These are phyloP conservation scores for Muntiacus muntjak DNA, from an alignment of 2,113 vertebrate species.

Conservation along the genomic window DNA sequence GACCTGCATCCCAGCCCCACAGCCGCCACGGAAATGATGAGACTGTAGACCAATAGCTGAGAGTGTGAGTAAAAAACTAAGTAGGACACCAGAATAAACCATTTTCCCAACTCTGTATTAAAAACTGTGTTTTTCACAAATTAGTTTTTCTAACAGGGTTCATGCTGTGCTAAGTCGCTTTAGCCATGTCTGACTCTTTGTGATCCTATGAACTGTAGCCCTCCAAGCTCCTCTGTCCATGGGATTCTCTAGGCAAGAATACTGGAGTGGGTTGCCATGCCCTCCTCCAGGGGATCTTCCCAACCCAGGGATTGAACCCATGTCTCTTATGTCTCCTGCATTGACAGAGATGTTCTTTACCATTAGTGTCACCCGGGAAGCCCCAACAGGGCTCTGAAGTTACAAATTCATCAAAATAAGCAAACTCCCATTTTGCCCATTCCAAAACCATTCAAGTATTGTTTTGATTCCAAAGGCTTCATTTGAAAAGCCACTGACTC, in stretches of 20 bases:
- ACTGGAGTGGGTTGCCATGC: not conserved
- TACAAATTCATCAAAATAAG: slow-evolving; percentile 17
- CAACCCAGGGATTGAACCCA: not conserved
- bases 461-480: not conserved
- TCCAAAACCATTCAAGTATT: not conserved
- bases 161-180: not conserved
- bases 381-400: not conserved
- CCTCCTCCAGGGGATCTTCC: not conserved
- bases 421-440: not conserved
- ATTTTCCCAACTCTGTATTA: not conserved
- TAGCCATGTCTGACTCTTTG: not conserved
- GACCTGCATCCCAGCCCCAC: not conserved
- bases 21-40: not conserved
- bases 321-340: not conserved
- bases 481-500: not conserved
- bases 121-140: not conserved
- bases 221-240: not conserved
- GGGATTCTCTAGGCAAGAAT: not conserved
- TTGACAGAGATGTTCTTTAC: not conserved
- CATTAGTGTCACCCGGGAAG: accelerated
- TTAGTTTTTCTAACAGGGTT: not conserved
- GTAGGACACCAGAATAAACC: not conserved
- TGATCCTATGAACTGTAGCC: not conserved
- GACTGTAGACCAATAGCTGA: not conserved
- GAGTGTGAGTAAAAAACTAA: not conserved